Conservation (phyloP, 2,888 invertebrate genomes). For the Iphiclides podalirius region DNA sequence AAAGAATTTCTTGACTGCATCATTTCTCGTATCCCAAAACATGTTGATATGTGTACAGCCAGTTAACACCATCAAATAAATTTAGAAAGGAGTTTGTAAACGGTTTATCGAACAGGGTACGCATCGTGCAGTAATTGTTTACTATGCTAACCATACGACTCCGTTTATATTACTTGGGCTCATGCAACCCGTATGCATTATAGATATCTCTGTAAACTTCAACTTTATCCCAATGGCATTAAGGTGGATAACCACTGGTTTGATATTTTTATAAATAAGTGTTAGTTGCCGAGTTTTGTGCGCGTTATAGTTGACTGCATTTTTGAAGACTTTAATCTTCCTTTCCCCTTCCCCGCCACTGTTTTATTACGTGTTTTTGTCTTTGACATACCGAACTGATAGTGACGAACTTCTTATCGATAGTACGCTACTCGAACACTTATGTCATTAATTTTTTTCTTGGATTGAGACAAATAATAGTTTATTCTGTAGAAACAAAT, state of each 20-base stretch:
- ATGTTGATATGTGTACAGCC: constrained; percentile 10
- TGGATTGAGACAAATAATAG: background rate
- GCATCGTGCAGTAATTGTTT: constrained; percentile 67
- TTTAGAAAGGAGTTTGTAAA: constrained; percentile 43
- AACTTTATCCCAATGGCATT: constrained; percentile 40
- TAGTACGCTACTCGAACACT: constrained; percentile 24
- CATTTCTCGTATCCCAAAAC: background rate
- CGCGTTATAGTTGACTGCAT: constrained; percentile 68
- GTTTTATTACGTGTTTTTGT: constrained; percentile 61
- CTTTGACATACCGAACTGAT: constrained; percentile 60
- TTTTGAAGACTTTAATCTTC: constrained; percentile 67
- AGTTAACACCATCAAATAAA: constrained; percentile 30
- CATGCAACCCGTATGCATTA: constrained; percentile 51
- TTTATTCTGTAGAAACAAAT: constrained; percentile 3
- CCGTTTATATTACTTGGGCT: constrained; percentile 60
- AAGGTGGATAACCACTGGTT: constrained; percentile 43
- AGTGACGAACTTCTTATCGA: constrained; percentile 51
- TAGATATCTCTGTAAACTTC: constrained; percentile 30
- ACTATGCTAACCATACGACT: constrained; percentile 62
- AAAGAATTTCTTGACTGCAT: constrained; percentile 2
- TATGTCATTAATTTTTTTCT: too few relatives aligned
- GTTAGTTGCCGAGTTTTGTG: constrained; percentile 57
- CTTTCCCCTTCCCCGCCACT: constrained; percentile 55
- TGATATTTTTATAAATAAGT: constrained; percentile 41
- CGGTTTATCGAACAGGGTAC: constrained; percentile 61